A percentile compares a stretch with the other conserved stretches of the same genome.
Conservation (phyloP, 35 echinoderm and acorn worm species). For the Eucidaris tribuloides region DNA sequence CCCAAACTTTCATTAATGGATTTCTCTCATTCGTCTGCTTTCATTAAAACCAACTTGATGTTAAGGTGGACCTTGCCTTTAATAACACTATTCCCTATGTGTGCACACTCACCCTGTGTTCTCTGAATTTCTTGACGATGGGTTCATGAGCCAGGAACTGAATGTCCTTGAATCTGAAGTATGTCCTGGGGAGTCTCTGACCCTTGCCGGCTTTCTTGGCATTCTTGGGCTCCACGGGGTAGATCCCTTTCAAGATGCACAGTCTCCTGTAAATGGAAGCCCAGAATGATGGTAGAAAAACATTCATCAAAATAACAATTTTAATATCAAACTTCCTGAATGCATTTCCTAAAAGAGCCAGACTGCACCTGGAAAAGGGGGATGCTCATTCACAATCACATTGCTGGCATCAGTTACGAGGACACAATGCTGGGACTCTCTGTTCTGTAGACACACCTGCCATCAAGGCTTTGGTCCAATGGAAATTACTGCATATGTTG, state of each 20-base stretch:
- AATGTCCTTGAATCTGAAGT: conserved; percentile 90
- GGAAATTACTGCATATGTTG: too few species aligned
- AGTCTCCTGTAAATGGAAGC: conserved; percentile 71
- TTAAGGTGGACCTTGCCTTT: too few species aligned
- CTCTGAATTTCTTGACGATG: conserved; percentile 85
- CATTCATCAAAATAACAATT: neutral
- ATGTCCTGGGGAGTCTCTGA: conserved; percentile 54
- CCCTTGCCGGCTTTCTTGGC: conserved; percentile 84
- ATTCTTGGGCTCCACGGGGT: conserved; percentile 87
- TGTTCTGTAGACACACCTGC: neutral
- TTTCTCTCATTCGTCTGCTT: too few species aligned
- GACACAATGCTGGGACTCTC: neutral
- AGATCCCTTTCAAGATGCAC: conserved; percentile 96
- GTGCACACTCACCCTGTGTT: conserved; percentile 73
- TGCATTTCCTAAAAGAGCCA: neutral
- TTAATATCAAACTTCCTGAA: neutral
- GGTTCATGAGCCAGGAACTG: conserved; percentile 92
- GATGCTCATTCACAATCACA: neutral
- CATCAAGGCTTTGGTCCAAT: too few species aligned
- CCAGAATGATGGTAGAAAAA: neutral
- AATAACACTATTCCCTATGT: neutral
- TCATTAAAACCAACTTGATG: too few species aligned
- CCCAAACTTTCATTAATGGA: too few species aligned
- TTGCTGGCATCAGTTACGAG: neutral
- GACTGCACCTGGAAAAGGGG: too few species aligned